A percentile compares a stretch with the other conserved stretches of the same genome.
phyloP scores from a whole-genome alignment of 2,113 vertebrate species.

The Dendropsophus ebraccatus region DNA sequence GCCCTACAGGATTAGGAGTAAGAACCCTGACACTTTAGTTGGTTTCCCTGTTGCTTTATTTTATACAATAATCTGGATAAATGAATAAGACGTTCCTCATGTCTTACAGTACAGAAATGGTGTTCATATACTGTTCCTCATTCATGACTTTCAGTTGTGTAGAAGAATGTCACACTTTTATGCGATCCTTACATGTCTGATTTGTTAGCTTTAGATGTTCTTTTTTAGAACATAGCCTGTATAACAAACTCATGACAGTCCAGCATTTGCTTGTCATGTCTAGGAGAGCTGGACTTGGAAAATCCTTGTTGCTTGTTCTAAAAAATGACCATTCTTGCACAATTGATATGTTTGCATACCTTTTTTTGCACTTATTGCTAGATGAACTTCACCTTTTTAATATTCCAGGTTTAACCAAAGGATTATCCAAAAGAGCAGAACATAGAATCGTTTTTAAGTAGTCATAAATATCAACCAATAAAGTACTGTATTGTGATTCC shows the following conservation, averaged over 20 bases:
- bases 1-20: neutral
- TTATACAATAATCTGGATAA: neutral
- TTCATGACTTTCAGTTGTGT: neutral
- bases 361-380: neutral
- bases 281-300: neutral
- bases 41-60: too few relatives aligned
- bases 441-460: too few relatives aligned
- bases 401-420: too few relatives aligned
- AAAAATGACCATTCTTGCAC: neutral
- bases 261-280: constrained; percentile 23
- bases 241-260: neutral
- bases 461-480: too few relatives aligned
- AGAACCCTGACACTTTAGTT: neutral
- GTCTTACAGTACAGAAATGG: neutral
- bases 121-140: neutral
- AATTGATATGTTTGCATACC: neutral
- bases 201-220: constrained; percentile 4
- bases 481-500: neutral
- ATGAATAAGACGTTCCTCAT: neutral
- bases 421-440: too few relatives aligned
- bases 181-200: neutral
- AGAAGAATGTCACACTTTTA: constrained; percentile 17
- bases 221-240: neutral
- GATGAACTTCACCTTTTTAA: too few relatives aligned
- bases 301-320: neutral